Base-by-base conservation (phyloP, 1,140 invertebrate species). In the Neuroterus valhalla region DNA sequence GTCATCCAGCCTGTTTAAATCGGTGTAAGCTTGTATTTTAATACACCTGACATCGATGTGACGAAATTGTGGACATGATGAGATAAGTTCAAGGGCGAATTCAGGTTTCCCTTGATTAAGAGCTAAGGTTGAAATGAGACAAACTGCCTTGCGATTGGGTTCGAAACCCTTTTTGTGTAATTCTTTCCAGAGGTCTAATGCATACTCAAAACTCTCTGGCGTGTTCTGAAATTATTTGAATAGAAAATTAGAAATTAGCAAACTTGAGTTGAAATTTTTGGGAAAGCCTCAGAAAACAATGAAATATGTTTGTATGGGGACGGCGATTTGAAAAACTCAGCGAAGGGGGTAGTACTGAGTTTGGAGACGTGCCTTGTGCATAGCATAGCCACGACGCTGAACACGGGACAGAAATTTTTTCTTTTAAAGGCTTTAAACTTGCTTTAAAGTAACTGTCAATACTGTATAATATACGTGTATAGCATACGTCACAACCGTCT, bases 41-140 rank as follows among this genome's bases (percentile, higher is more conserved):
- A 96, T 85, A 90, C 93, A 94, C 76, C 94, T 91, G 1, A 94
- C 82, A 15, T 93, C 93, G 0, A 94, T 92, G 81, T 94, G 95
- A 74, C 92, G 90, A 68, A 90, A 88, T 48, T 91, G 87, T 79
- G 82, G 91, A 12, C 90, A 77, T 26, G 79, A 75, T 2, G 91
- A 83, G 21, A 95, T 72, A 31, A 95, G 90, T 90, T 96, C 95
- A 14, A 95, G 77, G 3, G 94, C 93, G 43, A 93, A 79, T 23
- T 94, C 90, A 46, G 94, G 92, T 66, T 90, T 85, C 62, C 93
- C 92, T 84, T 95, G 93, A 43, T 93, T 94, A 19, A 96, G 78
- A 23, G 94, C 94, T 43, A 96, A 81, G 12, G 76, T 87, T 68
- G 93, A 91, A 76, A 93, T 90, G 82, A 94, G 94, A 2, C 92